Base-by-base conservation (phyloP, 1,140 invertebrate genomes). In the Zaprionus kolodkinae region DNA sequence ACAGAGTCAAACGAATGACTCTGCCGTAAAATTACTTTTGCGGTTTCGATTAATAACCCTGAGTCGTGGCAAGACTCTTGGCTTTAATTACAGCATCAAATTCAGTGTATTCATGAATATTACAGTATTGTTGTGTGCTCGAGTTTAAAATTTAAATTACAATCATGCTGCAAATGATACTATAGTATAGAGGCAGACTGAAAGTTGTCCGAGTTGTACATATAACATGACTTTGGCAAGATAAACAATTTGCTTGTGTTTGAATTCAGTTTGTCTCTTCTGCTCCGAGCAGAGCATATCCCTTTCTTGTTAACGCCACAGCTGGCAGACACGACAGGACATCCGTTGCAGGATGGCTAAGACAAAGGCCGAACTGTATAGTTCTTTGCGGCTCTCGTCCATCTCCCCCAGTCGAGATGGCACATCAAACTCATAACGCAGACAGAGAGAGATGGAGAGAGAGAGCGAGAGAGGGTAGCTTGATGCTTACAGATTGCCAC, bases 191-290 rank as follows among this genome's bases (percentile, higher is more conserved):
- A 15, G n/a, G 45, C 36, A 63, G 33, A 50, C 52, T 61, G 55
- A 48, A 64, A 72, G 70, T 62, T 74, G 17, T 12, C 56, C 66
- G 72, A 52, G 59, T 70, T 59, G 79, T 66, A 64, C 69, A 80
- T 63, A 83, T 72, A 74, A 83, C 79, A 84, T 87, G 79, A 86
- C 76, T 87, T 87, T 72, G 76, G 78, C 76, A 76, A 78, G 56
- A 82, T 76, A 87, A 87, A 87, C 79, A 86, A 79, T 87, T 86
- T 77, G 72, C 71, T 72, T 87, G 83, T 87, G 83, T 62, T 57
- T 61, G 67, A 59, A 57, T 85, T 71, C 25, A 72, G 59, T 40
- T 15, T 50, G 61, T 35, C 74, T 64, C 43, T 35, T 64, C 43
- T 35, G 48, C 48, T 33, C 43, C 61, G 61, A 38, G 52, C 11